These are phyloP conservation scores for Graptemys geographica DNA, from an alignment of 2,797 vertebrate genomes.

Conservation along the genomic window DNA sequence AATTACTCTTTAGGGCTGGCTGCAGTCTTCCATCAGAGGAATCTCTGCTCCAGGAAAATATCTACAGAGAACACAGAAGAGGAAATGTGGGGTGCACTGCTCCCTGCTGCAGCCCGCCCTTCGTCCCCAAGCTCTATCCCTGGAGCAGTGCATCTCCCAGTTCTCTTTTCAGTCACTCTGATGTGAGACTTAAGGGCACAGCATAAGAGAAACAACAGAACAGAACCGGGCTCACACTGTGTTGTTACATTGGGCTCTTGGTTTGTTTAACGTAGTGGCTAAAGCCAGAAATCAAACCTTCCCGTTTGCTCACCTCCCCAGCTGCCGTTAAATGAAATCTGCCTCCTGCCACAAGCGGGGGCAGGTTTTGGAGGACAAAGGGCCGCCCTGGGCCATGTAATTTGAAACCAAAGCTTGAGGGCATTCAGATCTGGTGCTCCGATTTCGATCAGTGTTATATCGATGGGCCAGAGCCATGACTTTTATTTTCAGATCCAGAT, in stretches of 20 bases:
- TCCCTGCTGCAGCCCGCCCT: not conserved
- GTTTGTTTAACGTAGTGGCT: not conserved
- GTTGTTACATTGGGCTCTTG: not conserved
- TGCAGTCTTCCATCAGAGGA: not conserved
- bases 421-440: fast-evolving
- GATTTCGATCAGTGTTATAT: fast-evolving
- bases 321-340: not conserved
- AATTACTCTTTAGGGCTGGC: not conserved
- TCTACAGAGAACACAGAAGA: not conserved
- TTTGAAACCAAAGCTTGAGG: fast-evolving
- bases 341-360: fast-evolving
- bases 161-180: not conserved
- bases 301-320: fast-evolving
- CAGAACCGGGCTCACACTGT: not conserved
- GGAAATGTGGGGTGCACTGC: not conserved
- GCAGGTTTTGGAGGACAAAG: not conserved
- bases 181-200: not conserved
- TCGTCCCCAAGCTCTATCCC: not conserved
- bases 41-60: not conserved
- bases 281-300: not conserved
- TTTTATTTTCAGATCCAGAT: not conserved
- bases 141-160: not conserved
- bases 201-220: not conserved
- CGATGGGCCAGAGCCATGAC: not conserved
- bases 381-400: not conserved